These are phyloP conservation scores for Mayetiola destructor DNA, from an alignment of 2,888 invertebrate species.

Conservation along the genomic window DNA sequence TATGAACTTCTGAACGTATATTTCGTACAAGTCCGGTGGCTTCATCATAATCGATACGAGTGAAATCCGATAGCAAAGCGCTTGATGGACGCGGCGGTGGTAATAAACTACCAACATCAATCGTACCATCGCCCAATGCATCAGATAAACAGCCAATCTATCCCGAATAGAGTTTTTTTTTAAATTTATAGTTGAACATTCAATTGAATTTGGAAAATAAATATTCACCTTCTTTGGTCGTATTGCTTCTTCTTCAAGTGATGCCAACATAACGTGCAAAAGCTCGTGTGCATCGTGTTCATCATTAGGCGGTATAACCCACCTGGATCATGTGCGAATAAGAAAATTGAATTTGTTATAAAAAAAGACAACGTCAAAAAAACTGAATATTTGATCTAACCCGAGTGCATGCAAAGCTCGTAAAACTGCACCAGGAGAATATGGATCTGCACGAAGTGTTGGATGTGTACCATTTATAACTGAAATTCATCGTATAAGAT, in stretches of 20 bases:
- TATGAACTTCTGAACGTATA: slow-evolving; percentile 34
- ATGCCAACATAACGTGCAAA: slow-evolving; percentile 75
- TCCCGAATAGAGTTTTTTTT: too few species aligned
- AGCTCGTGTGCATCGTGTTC: slow-evolving; percentile 93
- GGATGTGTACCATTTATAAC: slow-evolving; percentile 60
- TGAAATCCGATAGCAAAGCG: slow-evolving; percentile 34
- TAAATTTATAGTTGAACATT: too few species aligned
- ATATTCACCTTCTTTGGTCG: slow-evolving; percentile 28
- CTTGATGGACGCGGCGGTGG: slow-evolving; percentile 42
- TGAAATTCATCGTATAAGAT: too few species aligned
- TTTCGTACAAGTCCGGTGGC: slow-evolving; percentile 30
- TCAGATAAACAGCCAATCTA: slow-evolving; percentile 64
- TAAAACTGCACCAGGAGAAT: slow-evolving; percentile 52
- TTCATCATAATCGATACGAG: slow-evolving; percentile 34
- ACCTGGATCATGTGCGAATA: too few species aligned
- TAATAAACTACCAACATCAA: slow-evolving; percentile 37
- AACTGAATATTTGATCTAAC: too few species aligned
- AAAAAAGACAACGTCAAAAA: too few species aligned
- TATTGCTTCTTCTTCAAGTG: slow-evolving; percentile 70
- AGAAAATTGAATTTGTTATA: too few species aligned
- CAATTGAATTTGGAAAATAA: neutral
- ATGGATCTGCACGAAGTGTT: slow-evolving; percentile 43
- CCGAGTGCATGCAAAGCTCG: slow-evolving; percentile 56
- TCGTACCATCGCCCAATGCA: slow-evolving; percentile 45
- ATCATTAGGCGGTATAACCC: slow-evolving; percentile 68